phyloP scores from a whole-genome alignment of 2,797 vertebrate genomes.

The Salarias fasciatus region DNA sequence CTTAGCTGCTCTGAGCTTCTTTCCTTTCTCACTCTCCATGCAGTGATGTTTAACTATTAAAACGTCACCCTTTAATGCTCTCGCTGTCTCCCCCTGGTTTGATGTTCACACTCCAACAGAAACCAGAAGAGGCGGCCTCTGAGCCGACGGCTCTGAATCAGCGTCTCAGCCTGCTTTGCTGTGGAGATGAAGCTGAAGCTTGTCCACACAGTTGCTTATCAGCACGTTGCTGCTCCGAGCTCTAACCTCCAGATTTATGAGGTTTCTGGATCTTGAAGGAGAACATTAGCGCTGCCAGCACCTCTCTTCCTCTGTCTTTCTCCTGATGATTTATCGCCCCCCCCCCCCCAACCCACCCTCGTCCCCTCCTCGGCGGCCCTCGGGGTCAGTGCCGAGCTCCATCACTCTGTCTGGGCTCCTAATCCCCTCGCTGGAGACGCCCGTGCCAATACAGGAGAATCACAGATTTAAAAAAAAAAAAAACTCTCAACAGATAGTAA shows the following conservation, averaged over 20 bases:
- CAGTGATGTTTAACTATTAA: no score
- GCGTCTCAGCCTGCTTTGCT: no score
- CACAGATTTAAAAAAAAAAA: slow-evolving; percentile 68
- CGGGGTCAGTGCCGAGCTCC: slow-evolving; percentile 70
- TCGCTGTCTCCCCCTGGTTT: no score
- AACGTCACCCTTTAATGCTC: no score
- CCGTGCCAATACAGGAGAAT: slow-evolving; percentile 72
- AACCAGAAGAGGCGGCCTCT: no score
- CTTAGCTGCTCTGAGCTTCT: no score
- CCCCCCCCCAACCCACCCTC: slow-evolving; percentile 50
- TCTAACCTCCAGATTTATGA: slow-evolving; percentile 51
- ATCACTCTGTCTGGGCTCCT: slow-evolving; percentile 73
- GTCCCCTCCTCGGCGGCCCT: slow-evolving; percentile 43
- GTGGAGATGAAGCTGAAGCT: no score
- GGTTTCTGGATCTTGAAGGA: slow-evolving; percentile 55
- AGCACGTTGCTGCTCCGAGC: slow-evolving; percentile 26
- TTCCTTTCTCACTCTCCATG: no score
- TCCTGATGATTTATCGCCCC: slow-evolving; percentile 72
- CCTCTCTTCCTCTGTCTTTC: slow-evolving; percentile 45
- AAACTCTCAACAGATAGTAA: slow-evolving; percentile 60
- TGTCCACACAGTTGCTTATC: background rate
- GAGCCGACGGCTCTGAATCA: no score
- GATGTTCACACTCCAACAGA: no score
- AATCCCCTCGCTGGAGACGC: slow-evolving; percentile 71
- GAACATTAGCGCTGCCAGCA: slow-evolving; percentile 41